These are phyloP conservation scores for Mythimna lalbum DNA, from an alignment of 2,888 invertebrate species.

Conservation along the genomic window DNA sequence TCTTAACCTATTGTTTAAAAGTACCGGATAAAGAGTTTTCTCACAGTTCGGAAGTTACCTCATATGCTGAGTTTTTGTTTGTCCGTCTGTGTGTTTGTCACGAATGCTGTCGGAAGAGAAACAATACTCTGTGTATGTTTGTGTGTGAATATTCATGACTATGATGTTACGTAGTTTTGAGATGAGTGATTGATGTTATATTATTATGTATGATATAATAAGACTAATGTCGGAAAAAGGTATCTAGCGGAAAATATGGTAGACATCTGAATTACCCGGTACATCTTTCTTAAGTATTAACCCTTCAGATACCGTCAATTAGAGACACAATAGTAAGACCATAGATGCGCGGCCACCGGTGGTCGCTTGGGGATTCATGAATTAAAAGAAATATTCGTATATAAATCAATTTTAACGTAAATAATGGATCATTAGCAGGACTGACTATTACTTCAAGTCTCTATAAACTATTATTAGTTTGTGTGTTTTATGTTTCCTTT, in stretches of 20 bases:
- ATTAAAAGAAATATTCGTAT: too few relatives aligned
- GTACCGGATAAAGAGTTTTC: slow-evolving; percentile 63
- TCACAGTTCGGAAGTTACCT: slow-evolving; percentile 68
- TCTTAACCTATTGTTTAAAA: slow-evolving; percentile 53
- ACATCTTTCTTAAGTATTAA: too few relatives aligned
- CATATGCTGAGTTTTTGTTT: slow-evolving; percentile 52
- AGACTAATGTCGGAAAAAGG: slow-evolving; percentile 19
- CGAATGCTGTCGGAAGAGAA: slow-evolving; percentile 57
- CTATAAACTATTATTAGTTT: too few relatives aligned
- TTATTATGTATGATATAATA: slow-evolving; percentile 29
- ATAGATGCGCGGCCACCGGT: too few relatives aligned
- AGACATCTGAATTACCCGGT: too few relatives aligned
- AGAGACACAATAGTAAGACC: too few relatives aligned
- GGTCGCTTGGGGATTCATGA: too few relatives aligned
- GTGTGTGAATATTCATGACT: slow-evolving; percentile 46
- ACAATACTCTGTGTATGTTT: slow-evolving; percentile 57
- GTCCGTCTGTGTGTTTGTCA: slow-evolving; percentile 52
- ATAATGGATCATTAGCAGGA: too few relatives aligned
- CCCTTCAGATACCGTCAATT: too few relatives aligned
- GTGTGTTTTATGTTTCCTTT: too few relatives aligned
- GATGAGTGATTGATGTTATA: slow-evolving; percentile 37
- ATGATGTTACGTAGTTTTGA: slow-evolving; percentile 36
- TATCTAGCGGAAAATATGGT: slow-evolving; percentile 1
- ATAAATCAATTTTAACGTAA: too few relatives aligned
- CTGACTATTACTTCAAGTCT: too few relatives aligned